A percentile compares a stretch with the other conserved stretches of the same genome.
phyloP scores from a whole-genome alignment of 2,888 invertebrate species.

The Gisinianus flammeolus region DNA sequence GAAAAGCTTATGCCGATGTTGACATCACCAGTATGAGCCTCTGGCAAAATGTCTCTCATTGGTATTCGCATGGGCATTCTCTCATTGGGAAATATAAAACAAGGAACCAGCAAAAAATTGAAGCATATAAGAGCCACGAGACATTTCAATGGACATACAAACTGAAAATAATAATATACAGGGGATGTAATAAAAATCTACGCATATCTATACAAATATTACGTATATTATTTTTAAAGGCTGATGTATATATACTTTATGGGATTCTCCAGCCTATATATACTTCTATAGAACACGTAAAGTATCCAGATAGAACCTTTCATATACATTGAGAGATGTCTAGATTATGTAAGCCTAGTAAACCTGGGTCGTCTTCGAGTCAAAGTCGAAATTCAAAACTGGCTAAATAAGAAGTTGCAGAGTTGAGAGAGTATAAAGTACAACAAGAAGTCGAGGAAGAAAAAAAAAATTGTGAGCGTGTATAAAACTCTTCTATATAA shows the following conservation, averaged over 20 bases:
- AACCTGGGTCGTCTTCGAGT: background rate
- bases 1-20: background rate
- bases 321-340: background rate
- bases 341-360: background rate
- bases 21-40: slow-evolving; percentile 5
- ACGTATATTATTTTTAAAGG: too few relatives aligned
- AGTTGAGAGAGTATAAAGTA: background rate
- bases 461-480: background rate
- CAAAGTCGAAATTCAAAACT: background rate
- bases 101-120: background rate
- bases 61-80: background rate
- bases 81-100: slow-evolving; percentile 15
- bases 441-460: background rate
- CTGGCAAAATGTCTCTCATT: background rate
- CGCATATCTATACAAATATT: background rate
- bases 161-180: background rate
- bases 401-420: background rate
- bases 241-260: background rate
- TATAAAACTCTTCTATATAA: background rate
- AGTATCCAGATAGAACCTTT: too few relatives aligned
- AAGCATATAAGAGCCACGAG: background rate
- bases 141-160: background rate
- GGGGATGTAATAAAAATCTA: background rate
- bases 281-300: too few relatives aligned
- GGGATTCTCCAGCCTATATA: background rate